Percentiles rank a stretch among this genome's conserved stretches.
Conservation (phyloP, 1,140 invertebrate species). For the Helicoverpa zea region DNA sequence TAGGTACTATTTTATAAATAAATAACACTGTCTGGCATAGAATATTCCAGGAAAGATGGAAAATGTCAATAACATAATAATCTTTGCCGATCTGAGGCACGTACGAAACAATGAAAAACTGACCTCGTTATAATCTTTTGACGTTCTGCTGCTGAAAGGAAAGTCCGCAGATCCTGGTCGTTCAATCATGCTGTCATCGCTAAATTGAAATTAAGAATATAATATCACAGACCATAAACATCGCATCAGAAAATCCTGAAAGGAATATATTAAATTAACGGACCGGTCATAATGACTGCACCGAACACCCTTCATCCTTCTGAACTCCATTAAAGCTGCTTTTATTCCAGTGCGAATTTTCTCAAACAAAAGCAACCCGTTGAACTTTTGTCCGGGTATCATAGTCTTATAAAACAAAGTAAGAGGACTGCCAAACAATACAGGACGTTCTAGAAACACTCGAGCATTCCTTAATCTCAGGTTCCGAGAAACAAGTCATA, state of each 20-base stretch:
- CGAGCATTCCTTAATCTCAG: background rate
- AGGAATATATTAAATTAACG: slow-evolving; percentile 6
- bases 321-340: slow-evolving; percentile 15
- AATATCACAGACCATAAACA: background rate
- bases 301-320: background rate
- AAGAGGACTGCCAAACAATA: slow-evolving; percentile 3
- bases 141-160: background rate
- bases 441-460: background rate
- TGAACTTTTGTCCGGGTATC: slow-evolving; percentile 4
- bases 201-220: background rate
- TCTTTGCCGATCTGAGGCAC: slow-evolving; percentile 17
- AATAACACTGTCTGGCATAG: slow-evolving; percentile 39
- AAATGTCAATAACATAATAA: slow-evolving; percentile 31
- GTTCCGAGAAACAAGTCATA: background rate
- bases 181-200: background rate
- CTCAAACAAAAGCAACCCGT: slow-evolving; percentile 7
- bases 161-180: background rate
- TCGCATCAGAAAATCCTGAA: background rate
- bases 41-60: slow-evolving; percentile 18
- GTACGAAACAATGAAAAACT: slow-evolving; percentile 26
- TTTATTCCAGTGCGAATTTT: slow-evolving; percentile 22
- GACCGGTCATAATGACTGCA: background rate
- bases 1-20: slow-evolving; percentile 13
- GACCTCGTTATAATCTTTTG: slow-evolving; percentile 34
- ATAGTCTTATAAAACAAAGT: slow-evolving; percentile 26